These are phyloP conservation scores for Chaenocephalus aceratus DNA, from an alignment of 2,113 vertebrate species.

Conservation along the genomic window DNA sequence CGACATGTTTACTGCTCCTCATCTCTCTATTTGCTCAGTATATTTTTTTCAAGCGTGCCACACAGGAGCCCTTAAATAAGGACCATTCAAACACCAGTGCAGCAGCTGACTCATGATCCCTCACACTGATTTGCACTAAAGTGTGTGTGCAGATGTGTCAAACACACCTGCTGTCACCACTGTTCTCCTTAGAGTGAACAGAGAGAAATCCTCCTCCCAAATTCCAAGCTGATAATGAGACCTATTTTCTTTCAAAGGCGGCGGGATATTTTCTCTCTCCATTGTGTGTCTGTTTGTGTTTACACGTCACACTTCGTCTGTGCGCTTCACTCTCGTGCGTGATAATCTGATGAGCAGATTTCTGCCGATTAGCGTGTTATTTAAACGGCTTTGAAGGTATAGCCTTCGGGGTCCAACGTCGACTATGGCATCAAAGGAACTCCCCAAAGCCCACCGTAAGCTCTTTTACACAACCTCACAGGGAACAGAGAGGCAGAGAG, in stretches of 20 bases:
- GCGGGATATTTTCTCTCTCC: conserved; percentile 48
- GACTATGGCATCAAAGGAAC: conserved; percentile 76
- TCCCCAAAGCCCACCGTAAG: conserved; percentile 75
- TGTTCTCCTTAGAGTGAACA: neutral
- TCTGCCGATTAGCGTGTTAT: conserved; percentile 80
- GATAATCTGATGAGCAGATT: conserved; percentile 82
- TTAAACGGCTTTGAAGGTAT: conserved; percentile 80
- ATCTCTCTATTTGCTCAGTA: conserved; percentile 72
- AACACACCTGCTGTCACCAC: conserved; percentile 2
- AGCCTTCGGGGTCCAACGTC: conserved; percentile 65
- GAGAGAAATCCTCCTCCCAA: conserved; percentile 4
- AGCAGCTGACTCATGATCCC: conserved; percentile 66
- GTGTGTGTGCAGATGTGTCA: conserved; percentile 26
- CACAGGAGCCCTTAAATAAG: conserved; percentile 58
- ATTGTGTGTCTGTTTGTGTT: conserved; percentile 69
- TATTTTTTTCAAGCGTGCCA: conserved; percentile 57
- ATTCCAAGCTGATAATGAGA: conserved; percentile 61
- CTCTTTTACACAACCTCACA: conserved; percentile 73
- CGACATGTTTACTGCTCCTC: conserved; percentile 82
- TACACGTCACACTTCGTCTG: conserved; percentile 63
- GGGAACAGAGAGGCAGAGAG: conserved; percentile 41
- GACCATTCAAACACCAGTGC: conserved; percentile 60
- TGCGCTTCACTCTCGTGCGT: conserved; percentile 40
- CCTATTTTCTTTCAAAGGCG: conserved; percentile 51
- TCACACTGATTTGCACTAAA: conserved; percentile 18